Evolutionary conservation across 2,797 vertebrate species (phyloP), one percentile per base, ranked within the genome.

Genomic region (Rhinoraja longicauda): DNA sequence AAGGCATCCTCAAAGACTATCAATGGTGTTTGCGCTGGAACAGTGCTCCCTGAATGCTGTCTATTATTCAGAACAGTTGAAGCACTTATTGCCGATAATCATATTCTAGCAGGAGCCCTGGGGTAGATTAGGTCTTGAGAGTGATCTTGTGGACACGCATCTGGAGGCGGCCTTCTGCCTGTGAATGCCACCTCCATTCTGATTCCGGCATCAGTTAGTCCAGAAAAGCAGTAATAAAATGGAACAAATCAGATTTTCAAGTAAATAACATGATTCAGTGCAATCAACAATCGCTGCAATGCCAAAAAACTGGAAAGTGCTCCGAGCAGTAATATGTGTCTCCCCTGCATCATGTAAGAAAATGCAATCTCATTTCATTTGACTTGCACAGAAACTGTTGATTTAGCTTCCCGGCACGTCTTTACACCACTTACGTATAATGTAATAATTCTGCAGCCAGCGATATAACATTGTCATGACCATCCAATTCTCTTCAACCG

Each of bases 71-170:
- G 97, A 97, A 96, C 96, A 96, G 97, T 97, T 96, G 96, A 97
- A 97, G 97, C 96, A 96, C 96, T 97, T 97, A 97, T 97, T 98
- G 97, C 97, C 96, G 96, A 96, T 98, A 98, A 98, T 98, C 97
- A 97, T 97, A 98, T 98, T 98, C 96, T 97, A 97, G 97, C 96
- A 95, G 94, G 95, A 95, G 96, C 97, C 97, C 96, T 94, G 94
- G 1, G 98, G 97, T 96, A 95, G 95, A 96, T 93, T 94, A 95
- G 96, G 96, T 95, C 96, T 97, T 95, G 96, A 96, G 97, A 96
- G 84, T 96, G 95, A 96, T 96, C 97, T 97, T 96, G 96, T 95
- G 96, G 97, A 97, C 96, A 95, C 95, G 53, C 45, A 96, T 95
- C 95, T 96, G 95, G 95, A 97, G 96, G 96, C 96, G 96, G 96